Percentiles rank a stretch among this genome's conserved stretches.
Conservation (phyloP, 2,888 invertebrate genomes). For the Synanthedon myopaeformis region DNA sequence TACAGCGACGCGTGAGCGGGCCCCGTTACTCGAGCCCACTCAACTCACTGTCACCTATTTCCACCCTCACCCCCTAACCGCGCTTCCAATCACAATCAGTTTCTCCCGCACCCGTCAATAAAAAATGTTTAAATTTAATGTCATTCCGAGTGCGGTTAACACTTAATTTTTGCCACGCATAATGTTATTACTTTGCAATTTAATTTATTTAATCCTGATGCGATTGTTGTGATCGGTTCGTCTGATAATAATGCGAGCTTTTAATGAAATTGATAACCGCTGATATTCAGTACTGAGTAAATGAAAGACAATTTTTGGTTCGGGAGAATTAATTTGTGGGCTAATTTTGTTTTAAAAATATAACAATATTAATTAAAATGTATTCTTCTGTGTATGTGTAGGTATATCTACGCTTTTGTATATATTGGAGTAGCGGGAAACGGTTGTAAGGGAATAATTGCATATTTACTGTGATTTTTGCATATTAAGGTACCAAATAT, state of each 20-base stretch:
- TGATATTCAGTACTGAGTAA: background rate
- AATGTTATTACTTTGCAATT: conserved; percentile 60
- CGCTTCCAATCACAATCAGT: conserved; percentile 52
- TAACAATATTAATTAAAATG: no score
- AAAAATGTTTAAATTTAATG: conserved; percentile 58
- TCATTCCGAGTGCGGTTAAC: conserved; percentile 61
- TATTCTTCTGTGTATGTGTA: no score
- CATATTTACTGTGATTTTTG: no score
- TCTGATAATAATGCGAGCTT: conserved; percentile 49
- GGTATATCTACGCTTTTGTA: no score
- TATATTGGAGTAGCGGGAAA: no score
- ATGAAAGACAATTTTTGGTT: background rate
- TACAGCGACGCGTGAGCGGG: conserved; percentile 29
- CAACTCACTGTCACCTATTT: background rate
- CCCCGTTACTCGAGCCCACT: conserved; percentile 15
- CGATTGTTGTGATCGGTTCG: conserved; percentile 34
- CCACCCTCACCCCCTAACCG: conserved; percentile 6
- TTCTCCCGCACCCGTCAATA: conserved; percentile 56
- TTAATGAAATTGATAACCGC: conserved; percentile 56
- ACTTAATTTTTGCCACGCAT: conserved; percentile 60
- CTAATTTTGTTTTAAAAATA: no score
- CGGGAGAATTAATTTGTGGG: background rate
- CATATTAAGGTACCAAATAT: no score
- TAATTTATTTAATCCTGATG: conserved; percentile 57
- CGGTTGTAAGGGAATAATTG: no score